Evolutionary conservation across 2,888 invertebrate species (phyloP), one percentile per base, ranked within the genome.

Genomic region (Girardia tigrina): DNA sequence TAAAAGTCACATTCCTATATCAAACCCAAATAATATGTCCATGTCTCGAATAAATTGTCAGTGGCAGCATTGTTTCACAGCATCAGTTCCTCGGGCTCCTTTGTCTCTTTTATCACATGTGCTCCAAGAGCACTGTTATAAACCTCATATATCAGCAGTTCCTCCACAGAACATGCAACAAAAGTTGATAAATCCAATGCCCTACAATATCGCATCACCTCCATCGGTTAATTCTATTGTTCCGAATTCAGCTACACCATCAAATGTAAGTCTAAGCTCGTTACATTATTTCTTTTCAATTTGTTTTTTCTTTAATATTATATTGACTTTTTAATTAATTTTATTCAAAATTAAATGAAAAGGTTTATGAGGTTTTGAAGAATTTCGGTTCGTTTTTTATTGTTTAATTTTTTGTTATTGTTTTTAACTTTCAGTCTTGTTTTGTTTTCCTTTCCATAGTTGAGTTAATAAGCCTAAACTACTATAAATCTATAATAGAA

Each of bases 261-360:
- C 56, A 56, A 56, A 56, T 56, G 56, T 56, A 56, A 56, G 56
- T 56, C n/a, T n/a, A n/a, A n/a, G n/a, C n/a, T n/a, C n/a, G n/a
- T n/a, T n/a, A n/a, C n/a, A n/a, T n/a, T n/a, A n/a, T n/a, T n/a
- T n/a, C n/a, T n/a, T n/a, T n/a, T n/a, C n/a, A n/a, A n/a, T n/a
- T n/a, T n/a, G n/a, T n/a, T n/a, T n/a, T n/a, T n/a, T n/a, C n/a
- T n/a, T n/a, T n/a, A n/a, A n/a, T n/a, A n/a, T n/a, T n/a, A n/a
- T n/a, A n/a, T n/a, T n/a, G n/a, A n/a, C n/a, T n/a, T n/a, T n/a
- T n/a, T n/a, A n/a, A n/a, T n/a, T n/a, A n/a, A n/a, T n/a, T n/a
- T n/a, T n/a, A n/a, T n/a, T n/a, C n/a, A n/a, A n/a, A n/a, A n/a
- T n/a, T n/a, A n/a, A n/a, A n/a, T n/a, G n/a, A n/a, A n/a, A n/a